Evolutionary conservation across 2,113 vertebrate species (phyloP).

Genomic region (Neofelis nebulosa): DNA sequence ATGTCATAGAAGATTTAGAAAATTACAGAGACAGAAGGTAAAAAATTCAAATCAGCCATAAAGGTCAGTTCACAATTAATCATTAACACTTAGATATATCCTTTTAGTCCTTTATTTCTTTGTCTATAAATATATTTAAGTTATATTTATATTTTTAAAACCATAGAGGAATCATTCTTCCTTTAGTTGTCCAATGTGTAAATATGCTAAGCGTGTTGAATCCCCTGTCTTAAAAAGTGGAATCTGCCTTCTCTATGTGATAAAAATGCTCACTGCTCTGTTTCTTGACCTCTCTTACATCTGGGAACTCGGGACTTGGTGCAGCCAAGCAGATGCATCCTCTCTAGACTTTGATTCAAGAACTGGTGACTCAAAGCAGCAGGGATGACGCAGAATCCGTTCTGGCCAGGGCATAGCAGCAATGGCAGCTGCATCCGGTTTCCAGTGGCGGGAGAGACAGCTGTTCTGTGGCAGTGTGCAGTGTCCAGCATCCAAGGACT

Average conservation of each 20-base stretch:
- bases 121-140: neutral
- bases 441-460: slow-evolving; percentile 58
- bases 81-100: neutral
- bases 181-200: neutral
- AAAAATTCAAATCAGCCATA: slow-evolving; percentile 8
- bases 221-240: neutral
- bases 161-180: neutral
- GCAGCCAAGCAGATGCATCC: slow-evolving; percentile 64
- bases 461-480: slow-evolving; percentile 53
- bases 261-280: neutral
- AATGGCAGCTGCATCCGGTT: slow-evolving; percentile 76
- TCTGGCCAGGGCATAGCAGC: slow-evolving; percentile 27
- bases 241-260: neutral
- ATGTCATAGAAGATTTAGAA: slow-evolving; percentile 12
- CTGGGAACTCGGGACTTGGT: neutral
- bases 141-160: slow-evolving; percentile 27
- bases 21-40: slow-evolving; percentile 13
- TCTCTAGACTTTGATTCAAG: slow-evolving; percentile 59
- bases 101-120: slow-evolving; percentile 8
- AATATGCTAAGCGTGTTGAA: neutral
- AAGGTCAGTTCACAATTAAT: neutral
- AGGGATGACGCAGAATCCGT: slow-evolving; percentile 62
- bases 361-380: slow-evolving; percentile 66
- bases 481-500: slow-evolving; percentile 12
- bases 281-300: neutral